Evolutionary conservation across 2,797 vertebrate genomes (phyloP).

Genomic region (Enteromius paludinosus): DNA sequence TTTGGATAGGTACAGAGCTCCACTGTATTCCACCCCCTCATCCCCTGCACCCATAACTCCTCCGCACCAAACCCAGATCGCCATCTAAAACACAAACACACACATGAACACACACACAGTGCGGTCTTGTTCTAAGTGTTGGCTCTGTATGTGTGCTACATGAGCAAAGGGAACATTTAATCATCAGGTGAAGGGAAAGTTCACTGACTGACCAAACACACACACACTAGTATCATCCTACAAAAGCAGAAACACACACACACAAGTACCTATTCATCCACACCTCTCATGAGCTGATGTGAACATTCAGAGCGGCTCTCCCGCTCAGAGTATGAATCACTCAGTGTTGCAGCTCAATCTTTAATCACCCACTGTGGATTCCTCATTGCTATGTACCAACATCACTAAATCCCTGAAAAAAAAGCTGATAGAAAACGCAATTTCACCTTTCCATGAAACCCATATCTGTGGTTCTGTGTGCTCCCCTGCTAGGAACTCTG

Average conservation of each 20-base stretch:
- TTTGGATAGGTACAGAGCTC: slow-evolving; percentile 22
- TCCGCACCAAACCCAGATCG: slow-evolving; percentile 5
- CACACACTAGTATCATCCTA: slow-evolving; percentile 10
- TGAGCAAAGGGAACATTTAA: slow-evolving; percentile 29
- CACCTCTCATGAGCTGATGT: slow-evolving; percentile 32
- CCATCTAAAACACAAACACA: slow-evolving; percentile 34
- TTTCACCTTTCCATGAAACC: slow-evolving; percentile 24
- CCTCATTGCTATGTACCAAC: slow-evolving; percentile 10
- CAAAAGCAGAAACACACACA: background rate
- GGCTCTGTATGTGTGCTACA: slow-evolving; percentile 15
- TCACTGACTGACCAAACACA: slow-evolving; percentile 33
- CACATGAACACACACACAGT: slow-evolving; percentile 23
- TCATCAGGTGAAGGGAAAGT: slow-evolving; percentile 22
- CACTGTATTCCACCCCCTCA: slow-evolving; percentile 25
- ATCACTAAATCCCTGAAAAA: slow-evolving; percentile 15
- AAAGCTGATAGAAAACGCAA: slow-evolving; percentile 9
- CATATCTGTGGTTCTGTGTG: background rate
- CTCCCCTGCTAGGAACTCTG: slow-evolving; percentile 23
- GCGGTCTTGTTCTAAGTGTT: slow-evolving; percentile 34
- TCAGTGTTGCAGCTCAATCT: slow-evolving; percentile 41
- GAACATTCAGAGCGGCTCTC: slow-evolving; percentile 26
- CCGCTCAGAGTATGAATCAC: slow-evolving; percentile 34
- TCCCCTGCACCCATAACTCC: slow-evolving; percentile 20
- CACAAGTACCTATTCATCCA: slow-evolving; percentile 44
- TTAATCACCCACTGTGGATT: slow-evolving; percentile 28